These are phyloP conservation scores for Lochmaea crataegi DNA, from an alignment of 2,888 invertebrate species.

Conservation along the genomic window DNA sequence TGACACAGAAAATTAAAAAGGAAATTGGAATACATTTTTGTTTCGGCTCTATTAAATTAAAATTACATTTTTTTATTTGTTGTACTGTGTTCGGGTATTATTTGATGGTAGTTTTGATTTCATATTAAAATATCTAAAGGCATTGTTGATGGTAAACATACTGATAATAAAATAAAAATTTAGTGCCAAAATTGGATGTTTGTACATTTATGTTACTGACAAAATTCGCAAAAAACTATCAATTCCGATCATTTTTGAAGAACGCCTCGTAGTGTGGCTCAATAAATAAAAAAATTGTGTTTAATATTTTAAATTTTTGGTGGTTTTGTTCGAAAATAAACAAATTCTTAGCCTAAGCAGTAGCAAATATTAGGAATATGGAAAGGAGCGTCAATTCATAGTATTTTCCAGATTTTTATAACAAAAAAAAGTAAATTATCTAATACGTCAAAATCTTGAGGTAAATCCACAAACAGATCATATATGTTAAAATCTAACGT, in stretches of 20 bases:
- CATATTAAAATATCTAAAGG: neutral
- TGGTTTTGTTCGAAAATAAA: too few relatives aligned
- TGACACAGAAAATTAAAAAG: constrained; percentile 6
- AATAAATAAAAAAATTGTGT: too few relatives aligned
- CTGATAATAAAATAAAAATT: neutral
- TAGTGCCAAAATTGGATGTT: neutral
- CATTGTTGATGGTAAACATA: neutral
- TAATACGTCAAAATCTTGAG: constrained; percentile 9
- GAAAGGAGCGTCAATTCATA: too few relatives aligned
- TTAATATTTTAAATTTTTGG: too few relatives aligned
- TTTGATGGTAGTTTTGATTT: neutral
- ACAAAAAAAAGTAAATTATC: too few relatives aligned
- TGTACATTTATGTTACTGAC: neutral
- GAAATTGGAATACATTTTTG: neutral
- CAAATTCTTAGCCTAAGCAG: too few relatives aligned
- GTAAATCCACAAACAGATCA: constrained; percentile 34
- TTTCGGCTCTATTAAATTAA: neutral
- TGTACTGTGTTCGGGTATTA: neutral
- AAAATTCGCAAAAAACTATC: neutral
- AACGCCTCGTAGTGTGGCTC: too few relatives aligned
- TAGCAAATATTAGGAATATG: too few relatives aligned
- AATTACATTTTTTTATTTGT: neutral
- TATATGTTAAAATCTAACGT: constrained; percentile 44
- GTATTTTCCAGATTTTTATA: too few relatives aligned
- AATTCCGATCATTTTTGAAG: too few relatives aligned